Evolutionary conservation across 2,113 vertebrate species (phyloP).

Genomic region (Lophura nycthemera): DNA sequence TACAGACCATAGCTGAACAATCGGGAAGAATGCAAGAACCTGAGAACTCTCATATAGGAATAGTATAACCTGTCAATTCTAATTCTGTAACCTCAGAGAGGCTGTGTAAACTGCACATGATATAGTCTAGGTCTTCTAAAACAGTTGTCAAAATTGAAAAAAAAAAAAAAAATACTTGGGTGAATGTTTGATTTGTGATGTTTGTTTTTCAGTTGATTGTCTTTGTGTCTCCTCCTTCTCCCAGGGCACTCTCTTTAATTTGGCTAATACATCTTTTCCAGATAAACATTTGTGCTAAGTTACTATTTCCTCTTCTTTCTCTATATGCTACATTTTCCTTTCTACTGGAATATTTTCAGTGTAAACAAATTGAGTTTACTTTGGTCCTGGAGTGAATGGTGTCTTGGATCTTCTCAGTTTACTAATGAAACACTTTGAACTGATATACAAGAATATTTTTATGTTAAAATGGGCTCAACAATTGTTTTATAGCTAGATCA

Average conservation of each 20-base stretch:
- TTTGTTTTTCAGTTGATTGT: neutral
- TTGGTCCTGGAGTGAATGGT: neutral
- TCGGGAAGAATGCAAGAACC: neutral
- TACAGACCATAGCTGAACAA: neutral
- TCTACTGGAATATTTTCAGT: constrained; percentile 6
- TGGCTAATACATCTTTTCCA: neutral
- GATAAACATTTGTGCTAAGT: neutral
- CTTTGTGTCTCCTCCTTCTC: neutral
- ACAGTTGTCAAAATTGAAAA: neutral
- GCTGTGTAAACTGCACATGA: neutral
- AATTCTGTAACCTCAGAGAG: neutral
- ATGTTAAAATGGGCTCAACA: neutral
- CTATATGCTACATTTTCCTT: neutral
- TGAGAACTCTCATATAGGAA: neutral
- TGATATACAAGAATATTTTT: neutral
- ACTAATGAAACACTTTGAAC: neutral
- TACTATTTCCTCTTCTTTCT: constrained; percentile 24
- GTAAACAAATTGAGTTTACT: neutral
- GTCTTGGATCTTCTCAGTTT: neutral
- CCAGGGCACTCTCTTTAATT: neutral
- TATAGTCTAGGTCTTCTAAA: neutral
- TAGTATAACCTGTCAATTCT: neutral
- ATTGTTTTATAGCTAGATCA: neutral
- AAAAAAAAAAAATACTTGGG: neutral
- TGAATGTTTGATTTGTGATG: neutral